These are phyloP conservation scores for Brachionus asplanchnoidis DNA, from an alignment of 1,140 invertebrate species.

Conservation along the genomic window DNA sequence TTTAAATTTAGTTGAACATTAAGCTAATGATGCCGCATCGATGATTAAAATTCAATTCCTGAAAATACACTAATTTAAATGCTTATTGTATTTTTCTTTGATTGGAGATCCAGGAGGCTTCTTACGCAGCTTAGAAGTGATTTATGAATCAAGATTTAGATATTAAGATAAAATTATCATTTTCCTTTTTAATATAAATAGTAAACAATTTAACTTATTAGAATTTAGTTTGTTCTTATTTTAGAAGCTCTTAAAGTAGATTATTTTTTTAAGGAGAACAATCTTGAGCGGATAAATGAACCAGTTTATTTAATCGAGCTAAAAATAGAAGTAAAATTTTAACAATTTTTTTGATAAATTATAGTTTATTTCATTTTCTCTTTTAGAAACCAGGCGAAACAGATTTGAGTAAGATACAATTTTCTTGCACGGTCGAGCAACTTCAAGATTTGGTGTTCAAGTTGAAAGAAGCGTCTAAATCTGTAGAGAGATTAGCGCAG, in stretches of 20 bases:
- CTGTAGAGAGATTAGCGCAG: slow-evolving; percentile 21
- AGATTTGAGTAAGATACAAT: not conserved
- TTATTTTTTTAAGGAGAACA: not conserved
- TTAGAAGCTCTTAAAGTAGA: too few relatives aligned
- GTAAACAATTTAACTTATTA: not conserved
- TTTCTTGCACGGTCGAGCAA: slow-evolving; percentile 31
- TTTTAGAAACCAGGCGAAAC: not conserved
- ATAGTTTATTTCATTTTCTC: not conserved
- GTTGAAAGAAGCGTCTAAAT: slow-evolving; percentile 36
- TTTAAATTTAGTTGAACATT: too few relatives aligned
- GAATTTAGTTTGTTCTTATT: not conserved
- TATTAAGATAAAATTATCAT: not conserved
- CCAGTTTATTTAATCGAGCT: slow-evolving; percentile 21
- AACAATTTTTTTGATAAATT: not conserved
- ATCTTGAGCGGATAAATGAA: slow-evolving; percentile 16
- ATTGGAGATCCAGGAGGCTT: not conserved
- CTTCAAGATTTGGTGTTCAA: slow-evolving; percentile 32
- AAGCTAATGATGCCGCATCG: too few relatives aligned
- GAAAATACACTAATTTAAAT: not conserved
- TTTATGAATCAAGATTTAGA: not conserved
- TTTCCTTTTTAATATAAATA: not conserved
- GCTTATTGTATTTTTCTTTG: not conserved
- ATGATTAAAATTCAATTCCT: too few relatives aligned
- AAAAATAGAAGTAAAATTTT: not conserved
- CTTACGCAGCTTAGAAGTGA: not conserved